phyloP scores from a whole-genome alignment of 2,888 invertebrate genomes.

The Hydraecia micacea region DNA sequence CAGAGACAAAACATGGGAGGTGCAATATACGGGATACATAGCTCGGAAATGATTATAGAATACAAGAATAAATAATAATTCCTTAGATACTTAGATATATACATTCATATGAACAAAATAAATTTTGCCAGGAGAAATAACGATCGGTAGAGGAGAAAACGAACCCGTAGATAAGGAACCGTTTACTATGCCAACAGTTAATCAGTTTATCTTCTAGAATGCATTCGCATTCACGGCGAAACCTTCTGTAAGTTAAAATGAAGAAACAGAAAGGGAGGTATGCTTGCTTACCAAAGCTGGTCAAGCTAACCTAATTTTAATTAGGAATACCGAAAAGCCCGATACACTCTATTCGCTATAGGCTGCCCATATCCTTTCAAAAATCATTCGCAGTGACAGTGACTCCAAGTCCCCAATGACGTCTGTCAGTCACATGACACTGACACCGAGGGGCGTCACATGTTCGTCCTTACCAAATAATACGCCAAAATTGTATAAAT shows the following conservation, averaged over 20 bases:
- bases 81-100: too few relatives aligned
- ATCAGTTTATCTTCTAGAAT: neutral
- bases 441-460: slow-evolving; percentile 59
- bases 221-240: neutral
- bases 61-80: neutral
- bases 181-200: too few relatives aligned
- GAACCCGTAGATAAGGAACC: too few relatives aligned
- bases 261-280: neutral
- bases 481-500: slow-evolving; percentile 59
- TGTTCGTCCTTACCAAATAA: slow-evolving; percentile 39
- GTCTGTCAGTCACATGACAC: slow-evolving; percentile 59
- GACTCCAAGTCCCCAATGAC: slow-evolving; percentile 55
- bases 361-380: neutral
- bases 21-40: neutral
- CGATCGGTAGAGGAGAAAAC: too few relatives aligned
- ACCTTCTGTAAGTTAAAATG: neutral
- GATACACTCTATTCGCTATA: neutral
- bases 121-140: neutral
- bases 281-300: neutral
- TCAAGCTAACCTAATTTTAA: neutral
- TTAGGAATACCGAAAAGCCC: neutral
- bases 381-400: slow-evolving; percentile 36
- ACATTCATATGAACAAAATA: neutral
- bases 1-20: neutral
- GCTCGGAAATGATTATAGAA: neutral